Percentiles rank a stretch among this genome's conserved stretches.
Conservation (phyloP, 2,113 vertebrate species). For the Holacanthus passer region DNA sequence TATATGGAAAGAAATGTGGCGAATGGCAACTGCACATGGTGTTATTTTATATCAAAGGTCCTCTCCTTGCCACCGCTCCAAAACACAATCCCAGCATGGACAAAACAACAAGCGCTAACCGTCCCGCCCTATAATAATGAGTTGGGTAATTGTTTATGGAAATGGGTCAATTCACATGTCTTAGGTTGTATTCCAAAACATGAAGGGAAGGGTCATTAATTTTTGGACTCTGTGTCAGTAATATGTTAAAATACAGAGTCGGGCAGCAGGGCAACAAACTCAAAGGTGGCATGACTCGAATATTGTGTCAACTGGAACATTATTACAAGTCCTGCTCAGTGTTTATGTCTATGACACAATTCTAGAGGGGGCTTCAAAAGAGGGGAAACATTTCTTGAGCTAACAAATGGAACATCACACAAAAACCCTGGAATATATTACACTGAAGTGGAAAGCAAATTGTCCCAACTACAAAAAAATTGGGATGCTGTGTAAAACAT, state of each 20-base stretch:
- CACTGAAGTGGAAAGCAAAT: slow-evolving; percentile 44
- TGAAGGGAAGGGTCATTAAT: slow-evolving; percentile 35
- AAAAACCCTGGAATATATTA: slow-evolving; percentile 69
- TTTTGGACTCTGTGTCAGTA: slow-evolving; percentile 17
- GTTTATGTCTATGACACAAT: slow-evolving; percentile 74
- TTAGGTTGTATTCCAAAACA: slow-evolving; percentile 40
- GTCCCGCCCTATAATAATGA: slow-evolving; percentile 69
- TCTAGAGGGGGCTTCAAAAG: slow-evolving; percentile 41
- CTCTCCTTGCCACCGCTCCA: slow-evolving; percentile 52
- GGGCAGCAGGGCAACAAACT: slow-evolving; percentile 7
- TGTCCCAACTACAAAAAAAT: no score
- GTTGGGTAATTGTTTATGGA: slow-evolving; percentile 62
- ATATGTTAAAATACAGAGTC: slow-evolving; percentile 37
- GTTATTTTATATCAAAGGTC: slow-evolving; percentile 50
- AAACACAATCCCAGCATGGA: slow-evolving; percentile 39
- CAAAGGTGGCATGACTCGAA: slow-evolving; percentile 52
- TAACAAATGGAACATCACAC: slow-evolving; percentile 57
- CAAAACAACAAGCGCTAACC: slow-evolving; percentile 35
- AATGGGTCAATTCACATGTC: slow-evolving; percentile 51
- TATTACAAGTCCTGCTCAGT: slow-evolving; percentile 54
- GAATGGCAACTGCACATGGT: slow-evolving; percentile 47
- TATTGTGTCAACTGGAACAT: slow-evolving; percentile 74
- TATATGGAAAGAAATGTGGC: slow-evolving; percentile 62
- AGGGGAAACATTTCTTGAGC: slow-evolving; percentile 56
- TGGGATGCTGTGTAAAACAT: no score